Conservation (phyloP, 2,113 vertebrate species). For the Lethenteron reissneri region DNA sequence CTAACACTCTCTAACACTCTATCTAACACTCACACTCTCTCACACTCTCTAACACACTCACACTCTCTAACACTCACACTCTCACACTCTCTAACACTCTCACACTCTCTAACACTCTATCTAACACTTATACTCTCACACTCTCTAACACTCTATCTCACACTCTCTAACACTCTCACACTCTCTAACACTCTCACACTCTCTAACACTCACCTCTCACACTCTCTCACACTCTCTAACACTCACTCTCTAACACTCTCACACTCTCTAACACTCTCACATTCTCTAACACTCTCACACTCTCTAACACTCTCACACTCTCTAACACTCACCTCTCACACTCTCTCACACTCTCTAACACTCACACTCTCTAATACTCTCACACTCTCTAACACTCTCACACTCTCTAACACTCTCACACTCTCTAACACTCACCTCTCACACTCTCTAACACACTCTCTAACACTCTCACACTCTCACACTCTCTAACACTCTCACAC, state of each 20-base stretch:
- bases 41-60: neutral
- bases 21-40: neutral
- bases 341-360: neutral
- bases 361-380: neutral
- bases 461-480: neutral
- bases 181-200: neutral
- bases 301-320: no score
- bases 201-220: neutral
- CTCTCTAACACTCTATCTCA: neutral
- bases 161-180: neutral
- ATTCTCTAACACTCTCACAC: neutral
- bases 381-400: neutral
- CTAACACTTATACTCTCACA: neutral
- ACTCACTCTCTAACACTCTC: neutral
- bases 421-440: constrained; percentile 1
- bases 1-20: neutral
- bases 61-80: neutral
- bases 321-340: neutral
- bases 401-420: neutral
- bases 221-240: neutral
- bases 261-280: neutral
- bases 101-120: neutral
- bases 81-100: neutral
- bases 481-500: neutral
- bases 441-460: neutral